phyloP scores from a whole-genome alignment of 1,140 invertebrate genomes.

The Penaeus japonicus region DNA sequence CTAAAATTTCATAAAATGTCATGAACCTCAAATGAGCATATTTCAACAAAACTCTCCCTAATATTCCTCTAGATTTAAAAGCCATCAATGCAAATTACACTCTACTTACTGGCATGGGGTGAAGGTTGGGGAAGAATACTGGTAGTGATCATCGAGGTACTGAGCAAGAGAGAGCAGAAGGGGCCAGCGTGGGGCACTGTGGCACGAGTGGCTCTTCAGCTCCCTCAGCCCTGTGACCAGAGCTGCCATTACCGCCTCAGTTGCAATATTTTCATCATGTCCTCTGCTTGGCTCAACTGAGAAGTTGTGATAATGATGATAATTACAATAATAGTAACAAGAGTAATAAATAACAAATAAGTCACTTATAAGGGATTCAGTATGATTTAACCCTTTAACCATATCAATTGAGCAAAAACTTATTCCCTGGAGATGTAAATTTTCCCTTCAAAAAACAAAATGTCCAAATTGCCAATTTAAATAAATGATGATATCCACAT shows the following conservation, averaged over 20 bases:
- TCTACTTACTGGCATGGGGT: background rate
- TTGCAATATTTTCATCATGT: background rate
- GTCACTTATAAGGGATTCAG: too few relatives aligned
- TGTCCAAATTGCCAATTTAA: too few relatives aligned
- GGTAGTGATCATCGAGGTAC: conserved; percentile 19
- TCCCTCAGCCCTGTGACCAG: background rate
- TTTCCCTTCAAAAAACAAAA: too few relatives aligned
- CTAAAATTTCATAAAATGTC: background rate
- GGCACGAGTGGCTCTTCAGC: conserved; percentile 9
- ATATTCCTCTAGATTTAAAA: background rate
- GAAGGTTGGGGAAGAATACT: background rate
- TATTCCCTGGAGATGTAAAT: too few relatives aligned
- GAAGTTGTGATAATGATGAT: too few relatives aligned
- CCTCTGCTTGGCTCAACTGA: background rate
- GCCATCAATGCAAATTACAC: background rate
- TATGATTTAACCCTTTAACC: too few relatives aligned
- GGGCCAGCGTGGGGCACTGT: conserved; percentile 29
- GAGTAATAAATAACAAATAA: too few relatives aligned
- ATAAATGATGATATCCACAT: too few relatives aligned
- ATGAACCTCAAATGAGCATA: background rate
- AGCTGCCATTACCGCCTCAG: background rate
- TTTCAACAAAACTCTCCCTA: background rate
- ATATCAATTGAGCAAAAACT: too few relatives aligned
- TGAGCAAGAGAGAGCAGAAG: conserved; percentile 18
- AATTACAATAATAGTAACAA: too few relatives aligned